phyloP scores from a whole-genome alignment of 2,888 invertebrate genomes.

The Ceraclea dissimilis region DNA sequence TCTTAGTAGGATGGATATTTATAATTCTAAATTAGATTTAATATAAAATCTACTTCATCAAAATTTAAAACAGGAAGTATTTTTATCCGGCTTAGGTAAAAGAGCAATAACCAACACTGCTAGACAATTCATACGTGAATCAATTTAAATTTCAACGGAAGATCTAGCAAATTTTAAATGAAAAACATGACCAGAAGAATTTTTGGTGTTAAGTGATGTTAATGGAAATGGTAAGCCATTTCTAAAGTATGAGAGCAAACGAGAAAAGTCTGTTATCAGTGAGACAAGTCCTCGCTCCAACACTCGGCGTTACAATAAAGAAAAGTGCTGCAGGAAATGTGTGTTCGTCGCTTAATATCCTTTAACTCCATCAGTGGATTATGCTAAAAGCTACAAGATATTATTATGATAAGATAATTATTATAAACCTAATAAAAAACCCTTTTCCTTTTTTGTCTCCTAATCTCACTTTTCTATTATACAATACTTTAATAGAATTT shows the following conservation, averaged over 20 bases:
- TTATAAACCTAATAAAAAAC: not conserved
- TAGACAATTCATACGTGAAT: too few relatives aligned
- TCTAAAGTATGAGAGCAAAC: not conserved
- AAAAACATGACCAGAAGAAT: too few relatives aligned
- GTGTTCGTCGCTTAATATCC: conserved; percentile 12
- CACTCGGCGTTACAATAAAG: conserved; percentile 22
- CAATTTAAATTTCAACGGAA: too few relatives aligned
- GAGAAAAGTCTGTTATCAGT: conserved; percentile 20
- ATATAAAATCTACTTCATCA: too few relatives aligned
- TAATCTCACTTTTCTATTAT: not conserved
- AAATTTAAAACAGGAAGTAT: too few relatives aligned
- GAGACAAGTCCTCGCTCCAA: conserved; percentile 18
- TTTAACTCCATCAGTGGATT: not conserved
- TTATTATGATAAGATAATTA: too few relatives aligned
- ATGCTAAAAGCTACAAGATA: too few relatives aligned
- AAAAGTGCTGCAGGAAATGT: conserved; percentile 16
- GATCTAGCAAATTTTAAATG: too few relatives aligned
- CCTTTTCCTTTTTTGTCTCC: not conserved
- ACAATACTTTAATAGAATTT: not conserved
- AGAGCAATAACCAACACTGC: too few relatives aligned
- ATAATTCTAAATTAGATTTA: too few relatives aligned
- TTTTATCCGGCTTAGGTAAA: too few relatives aligned
- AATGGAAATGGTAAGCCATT: not conserved
- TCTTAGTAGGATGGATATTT: too few relatives aligned
- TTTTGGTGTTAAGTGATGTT: not conserved